These are phyloP conservation scores for Acyrthosiphon pisum DNA, from an alignment of 1,140 invertebrate species.

Conservation along the genomic window DNA sequence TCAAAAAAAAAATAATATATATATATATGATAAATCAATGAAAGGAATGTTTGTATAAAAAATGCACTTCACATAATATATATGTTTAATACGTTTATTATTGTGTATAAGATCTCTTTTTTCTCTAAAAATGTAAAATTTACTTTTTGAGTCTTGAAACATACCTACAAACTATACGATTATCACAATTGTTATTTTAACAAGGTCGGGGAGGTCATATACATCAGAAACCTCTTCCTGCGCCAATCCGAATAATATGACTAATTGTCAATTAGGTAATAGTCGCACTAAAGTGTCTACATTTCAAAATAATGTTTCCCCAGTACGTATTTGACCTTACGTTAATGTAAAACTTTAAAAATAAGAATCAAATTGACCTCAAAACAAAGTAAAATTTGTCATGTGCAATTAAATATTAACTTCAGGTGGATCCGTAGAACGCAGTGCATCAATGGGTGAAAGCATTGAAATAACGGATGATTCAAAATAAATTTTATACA, in stretches of 20 bases:
- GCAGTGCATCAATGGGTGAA: neutral
- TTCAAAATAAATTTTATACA: neutral
- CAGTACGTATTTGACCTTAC: neutral
- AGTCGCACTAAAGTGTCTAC: neutral
- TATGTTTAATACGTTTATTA: neutral
- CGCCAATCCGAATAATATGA: slow-evolving; percentile 6
- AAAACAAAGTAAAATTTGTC: neutral
- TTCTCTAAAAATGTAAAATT: neutral
- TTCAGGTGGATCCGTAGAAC: neutral
- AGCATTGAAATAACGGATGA: neutral
- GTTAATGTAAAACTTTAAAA: slow-evolving; percentile 20
- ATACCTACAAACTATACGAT: neutral
- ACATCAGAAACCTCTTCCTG: slow-evolving; percentile 1
- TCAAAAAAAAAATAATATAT: neutral
- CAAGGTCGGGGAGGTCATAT: slow-evolving; percentile 21
- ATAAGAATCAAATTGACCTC: neutral
- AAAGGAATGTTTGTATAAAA: neutral
- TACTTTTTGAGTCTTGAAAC: neutral
- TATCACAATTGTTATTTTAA: slow-evolving; percentile 6
- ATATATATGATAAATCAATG: neutral
- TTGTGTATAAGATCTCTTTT: neutral
- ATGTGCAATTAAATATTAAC: neutral
- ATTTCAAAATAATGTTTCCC: slow-evolving; percentile 14
- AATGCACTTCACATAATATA: neutral
- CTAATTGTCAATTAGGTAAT: slow-evolving; percentile 39